Conservation (phyloP, 2,797 vertebrate species). For the Peromyscus attwateri region DNA sequence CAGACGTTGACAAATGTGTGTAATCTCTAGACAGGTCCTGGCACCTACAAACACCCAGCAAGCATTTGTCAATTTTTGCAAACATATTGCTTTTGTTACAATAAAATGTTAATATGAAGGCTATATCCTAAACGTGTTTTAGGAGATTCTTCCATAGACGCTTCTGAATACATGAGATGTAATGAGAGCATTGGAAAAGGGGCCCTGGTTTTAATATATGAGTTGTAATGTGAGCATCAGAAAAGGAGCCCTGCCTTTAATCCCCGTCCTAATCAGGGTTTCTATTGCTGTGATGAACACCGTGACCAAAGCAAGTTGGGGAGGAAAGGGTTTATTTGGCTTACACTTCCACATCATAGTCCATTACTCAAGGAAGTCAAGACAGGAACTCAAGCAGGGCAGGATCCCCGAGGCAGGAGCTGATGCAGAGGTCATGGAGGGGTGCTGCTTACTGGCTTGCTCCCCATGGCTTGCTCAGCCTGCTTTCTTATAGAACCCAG, state of each 20-base stretch:
- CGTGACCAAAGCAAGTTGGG: neutral
- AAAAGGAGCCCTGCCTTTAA: neutral
- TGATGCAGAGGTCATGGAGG: neutral
- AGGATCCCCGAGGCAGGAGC: neutral
- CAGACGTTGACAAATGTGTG: neutral
- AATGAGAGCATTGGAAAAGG: neutral
- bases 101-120: neutral
- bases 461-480: neutral
- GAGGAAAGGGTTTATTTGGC: neutral
- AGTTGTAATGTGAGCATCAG: neutral
- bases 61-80: too few species aligned
- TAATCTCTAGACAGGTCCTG: neutral
- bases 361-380: neutral
- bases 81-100: neutral
- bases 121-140: neutral
- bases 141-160: neutral
- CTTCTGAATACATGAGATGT: neutral
- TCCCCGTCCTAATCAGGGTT: neutral
- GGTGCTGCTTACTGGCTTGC: neutral
- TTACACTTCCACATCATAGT: neutral
- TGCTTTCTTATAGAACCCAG: neutral
- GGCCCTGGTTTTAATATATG: neutral
- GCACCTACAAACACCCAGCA: neutral
- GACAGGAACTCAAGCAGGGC: neutral
- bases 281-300: neutral